A percentile compares a stretch with the other conserved stretches of the same genome.
Evolutionary conservation across 1,140 invertebrate species (phyloP).

Genomic region (Ridgeia piscesae): DNA sequence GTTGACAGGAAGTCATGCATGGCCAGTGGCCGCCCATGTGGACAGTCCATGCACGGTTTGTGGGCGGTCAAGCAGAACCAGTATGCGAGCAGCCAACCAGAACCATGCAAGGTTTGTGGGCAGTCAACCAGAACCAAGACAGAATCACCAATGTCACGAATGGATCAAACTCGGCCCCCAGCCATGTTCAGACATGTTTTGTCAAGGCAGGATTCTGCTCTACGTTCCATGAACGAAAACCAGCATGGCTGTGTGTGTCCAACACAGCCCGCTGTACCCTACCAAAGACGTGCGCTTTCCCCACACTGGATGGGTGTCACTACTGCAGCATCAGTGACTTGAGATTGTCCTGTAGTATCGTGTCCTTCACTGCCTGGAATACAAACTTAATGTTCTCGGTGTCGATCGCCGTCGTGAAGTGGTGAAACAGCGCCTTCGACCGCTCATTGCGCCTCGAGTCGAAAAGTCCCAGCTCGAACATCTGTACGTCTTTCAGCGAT

Average conservation of each 20-base stretch:
- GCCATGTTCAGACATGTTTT: not conserved
- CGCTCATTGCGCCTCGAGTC: constrained; percentile 64
- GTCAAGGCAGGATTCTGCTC: not conserved
- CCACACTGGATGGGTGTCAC: not conserved
- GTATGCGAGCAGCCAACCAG: no score
- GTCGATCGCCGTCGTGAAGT: constrained; percentile 97
- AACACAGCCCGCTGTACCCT: not conserved
- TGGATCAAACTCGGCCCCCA: not conserved
- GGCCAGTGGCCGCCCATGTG: not conserved
- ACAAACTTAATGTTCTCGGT: constrained; percentile 97
- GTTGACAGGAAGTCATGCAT: not conserved
- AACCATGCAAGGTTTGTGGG: not conserved
- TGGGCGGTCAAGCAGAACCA: not conserved
- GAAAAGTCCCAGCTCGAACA: constrained; percentile 87
- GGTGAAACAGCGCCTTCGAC: constrained; percentile 81
- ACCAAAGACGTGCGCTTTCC: not conserved
- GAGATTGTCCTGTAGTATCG: constrained; percentile 91
- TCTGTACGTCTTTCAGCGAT: constrained; percentile 83
- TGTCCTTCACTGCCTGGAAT: constrained; percentile 96
- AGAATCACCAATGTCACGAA: not conserved
- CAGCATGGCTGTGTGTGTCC: not conserved
- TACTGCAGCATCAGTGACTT: constrained; percentile 89
- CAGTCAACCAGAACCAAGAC: not conserved
- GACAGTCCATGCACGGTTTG: not conserved
- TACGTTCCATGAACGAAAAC: not conserved